Conservation (phyloP, 2,888 invertebrate species). For the Leptothorax acervorum region DNA sequence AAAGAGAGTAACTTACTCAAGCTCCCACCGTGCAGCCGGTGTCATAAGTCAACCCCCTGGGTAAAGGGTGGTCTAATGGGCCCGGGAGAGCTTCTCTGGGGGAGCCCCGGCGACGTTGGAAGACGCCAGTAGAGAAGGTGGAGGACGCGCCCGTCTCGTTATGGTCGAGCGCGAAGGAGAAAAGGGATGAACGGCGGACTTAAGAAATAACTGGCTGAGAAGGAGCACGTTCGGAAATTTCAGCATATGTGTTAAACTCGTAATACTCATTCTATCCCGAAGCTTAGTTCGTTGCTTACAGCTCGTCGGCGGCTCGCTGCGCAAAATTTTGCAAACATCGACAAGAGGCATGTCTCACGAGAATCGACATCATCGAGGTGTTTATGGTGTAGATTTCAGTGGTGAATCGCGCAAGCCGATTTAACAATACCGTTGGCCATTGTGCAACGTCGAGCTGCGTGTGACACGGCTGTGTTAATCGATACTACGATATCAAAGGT, state of each 20-base stretch:
- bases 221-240: slow-evolving; percentile 61
- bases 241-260: slow-evolving; percentile 63
- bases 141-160: slow-evolving; percentile 34
- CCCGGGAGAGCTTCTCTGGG: slow-evolving; percentile 61
- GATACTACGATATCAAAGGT: slow-evolving; percentile 41
- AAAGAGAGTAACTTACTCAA: slow-evolving; percentile 76
- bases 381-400: slow-evolving; percentile 4
- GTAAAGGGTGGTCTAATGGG: slow-evolving; percentile 79
- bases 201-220: slow-evolving; percentile 50
- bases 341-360: not conserved
- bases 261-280: slow-evolving; percentile 50
- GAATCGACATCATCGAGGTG: not conserved
- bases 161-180: not conserved
- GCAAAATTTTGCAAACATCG: slow-evolving; percentile 60
- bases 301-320: not conserved
- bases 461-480: slow-evolving; percentile 25
- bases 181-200: slow-evolving; percentile 5
- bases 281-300: slow-evolving; percentile 49
- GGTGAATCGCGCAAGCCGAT: not conserved
- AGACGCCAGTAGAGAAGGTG: slow-evolving; percentile 47
- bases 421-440: slow-evolving; percentile 12
- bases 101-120: slow-evolving; percentile 3
- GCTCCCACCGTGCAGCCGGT: slow-evolving; percentile 69
- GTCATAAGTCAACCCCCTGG: slow-evolving; percentile 80
- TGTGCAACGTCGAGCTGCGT: slow-evolving; percentile 10